phyloP scores from a whole-genome alignment of 2,113 vertebrate genomes.

The Lepus europaeus region DNA sequence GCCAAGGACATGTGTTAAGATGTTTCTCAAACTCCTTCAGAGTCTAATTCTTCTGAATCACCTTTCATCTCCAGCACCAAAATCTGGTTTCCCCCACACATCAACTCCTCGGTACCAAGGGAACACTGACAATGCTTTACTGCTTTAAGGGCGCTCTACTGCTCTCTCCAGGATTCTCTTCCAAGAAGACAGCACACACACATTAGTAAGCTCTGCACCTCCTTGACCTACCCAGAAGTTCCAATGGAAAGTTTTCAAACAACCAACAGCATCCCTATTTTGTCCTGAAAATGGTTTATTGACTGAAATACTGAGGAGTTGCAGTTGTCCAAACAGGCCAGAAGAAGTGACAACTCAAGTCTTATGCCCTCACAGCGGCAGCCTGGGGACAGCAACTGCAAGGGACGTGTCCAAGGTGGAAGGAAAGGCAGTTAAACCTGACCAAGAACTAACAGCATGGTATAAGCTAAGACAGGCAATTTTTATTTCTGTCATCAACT shows the following conservation, averaged over 20 bases:
- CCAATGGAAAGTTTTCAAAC: background rate
- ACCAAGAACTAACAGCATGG: background rate
- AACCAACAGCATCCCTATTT: background rate
- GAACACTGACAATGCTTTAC: background rate
- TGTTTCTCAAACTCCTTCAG: constrained; percentile 3
- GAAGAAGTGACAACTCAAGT: background rate
- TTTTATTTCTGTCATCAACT: background rate
- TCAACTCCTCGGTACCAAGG: background rate
- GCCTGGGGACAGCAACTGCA: accelerated
- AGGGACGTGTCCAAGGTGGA: background rate
- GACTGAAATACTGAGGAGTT: background rate
- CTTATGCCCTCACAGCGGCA: background rate
- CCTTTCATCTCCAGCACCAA: background rate
- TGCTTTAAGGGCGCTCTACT: background rate
- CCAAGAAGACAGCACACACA: background rate
- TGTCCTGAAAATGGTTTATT: background rate
- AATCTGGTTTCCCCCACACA: background rate
- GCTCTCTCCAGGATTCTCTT: background rate
- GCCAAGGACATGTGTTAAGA: background rate
- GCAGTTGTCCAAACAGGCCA: background rate
- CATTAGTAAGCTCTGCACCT: background rate
- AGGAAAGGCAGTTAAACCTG: background rate
- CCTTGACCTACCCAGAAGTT: background rate
- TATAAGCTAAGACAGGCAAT: background rate
- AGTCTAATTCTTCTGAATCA: background rate